These are phyloP conservation scores for Mormyrops boulengeri DNA, from an alignment of 2,797 vertebrate genomes.

Conservation along the genomic window DNA sequence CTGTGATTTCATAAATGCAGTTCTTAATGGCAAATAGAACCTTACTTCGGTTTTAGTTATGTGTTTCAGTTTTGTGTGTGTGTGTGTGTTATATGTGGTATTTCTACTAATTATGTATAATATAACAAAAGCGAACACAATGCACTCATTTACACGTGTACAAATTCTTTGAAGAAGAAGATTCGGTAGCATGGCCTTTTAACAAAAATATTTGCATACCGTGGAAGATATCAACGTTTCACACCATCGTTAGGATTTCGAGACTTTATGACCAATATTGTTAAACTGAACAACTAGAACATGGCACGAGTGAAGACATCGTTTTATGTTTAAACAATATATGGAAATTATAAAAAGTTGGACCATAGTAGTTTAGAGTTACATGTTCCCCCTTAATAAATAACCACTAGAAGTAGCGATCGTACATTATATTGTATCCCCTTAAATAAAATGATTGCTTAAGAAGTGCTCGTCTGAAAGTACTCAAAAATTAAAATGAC, in stretches of 20 bases:
- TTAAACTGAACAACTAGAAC: not conserved
- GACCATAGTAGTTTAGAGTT: not conserved
- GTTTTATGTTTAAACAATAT: not conserved
- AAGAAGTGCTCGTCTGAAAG: not conserved
- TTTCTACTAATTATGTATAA: not conserved
- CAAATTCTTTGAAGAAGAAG: not conserved
- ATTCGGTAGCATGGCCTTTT: not conserved
- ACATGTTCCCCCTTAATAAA: not conserved
- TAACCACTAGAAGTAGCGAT: not conserved
- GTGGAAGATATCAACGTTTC: not conserved
- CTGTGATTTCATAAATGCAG: not conserved
- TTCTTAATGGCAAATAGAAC: not conserved
- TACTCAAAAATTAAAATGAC: not conserved
- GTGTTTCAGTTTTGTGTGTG: not conserved
- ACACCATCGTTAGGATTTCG: not conserved
- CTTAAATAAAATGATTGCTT: not conserved
- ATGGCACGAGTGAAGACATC: not conserved
- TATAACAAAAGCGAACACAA: not conserved
- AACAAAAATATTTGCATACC: not conserved
- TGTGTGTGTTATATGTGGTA: not conserved
- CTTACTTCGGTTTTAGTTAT: not conserved
- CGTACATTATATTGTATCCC: not conserved
- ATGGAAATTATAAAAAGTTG: not conserved
- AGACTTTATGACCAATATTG: not conserved
- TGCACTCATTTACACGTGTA: not conserved